A percentile compares a stretch with the other conserved stretches of the same genome.
These are phyloP conservation scores for Acleris sparsana DNA, from an alignment of 2,888 invertebrate species.

Conservation along the genomic window DNA sequence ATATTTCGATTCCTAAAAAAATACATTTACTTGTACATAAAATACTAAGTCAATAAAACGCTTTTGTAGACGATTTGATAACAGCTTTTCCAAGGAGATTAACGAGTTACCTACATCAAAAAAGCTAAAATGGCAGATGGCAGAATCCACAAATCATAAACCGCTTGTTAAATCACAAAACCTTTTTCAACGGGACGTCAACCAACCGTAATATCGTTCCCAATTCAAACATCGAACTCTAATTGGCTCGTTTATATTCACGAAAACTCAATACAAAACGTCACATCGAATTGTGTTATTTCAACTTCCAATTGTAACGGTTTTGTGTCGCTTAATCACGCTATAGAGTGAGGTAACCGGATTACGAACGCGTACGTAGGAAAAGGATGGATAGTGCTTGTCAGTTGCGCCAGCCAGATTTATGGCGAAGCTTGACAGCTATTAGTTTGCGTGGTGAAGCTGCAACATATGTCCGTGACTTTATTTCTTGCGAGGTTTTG, in stretches of 20 bases:
- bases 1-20: too few species aligned
- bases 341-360: constrained; percentile 10
- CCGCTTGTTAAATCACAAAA: not conserved
- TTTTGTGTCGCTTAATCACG: constrained; percentile 32
- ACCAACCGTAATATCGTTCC: constrained; percentile 25
- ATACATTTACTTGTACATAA: too few species aligned
- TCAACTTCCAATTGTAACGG: constrained; percentile 33
- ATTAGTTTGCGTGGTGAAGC: constrained; percentile 24
- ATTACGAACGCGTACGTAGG: constrained; percentile 1
- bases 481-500: not conserved
- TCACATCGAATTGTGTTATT: constrained; percentile 37
- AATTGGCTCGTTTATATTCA: constrained; percentile 42
- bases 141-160: not conserved
- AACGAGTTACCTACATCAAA: not conserved
- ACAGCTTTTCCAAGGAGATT: too few species aligned
- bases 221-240: constrained; percentile 37
- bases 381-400: constrained; percentile 26
- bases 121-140: not conserved
- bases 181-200: not conserved
- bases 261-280: constrained; percentile 40
- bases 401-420: constrained; percentile 19
- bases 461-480: constrained; percentile 7
- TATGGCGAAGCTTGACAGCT: constrained; percentile 26
- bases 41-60: too few species aligned
- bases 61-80: too few species aligned